Evolutionary conservation across 2,113 vertebrate genomes (phyloP), one percentile per base, ranked within the genome.

Genomic region (Tor tambroides): DNA sequence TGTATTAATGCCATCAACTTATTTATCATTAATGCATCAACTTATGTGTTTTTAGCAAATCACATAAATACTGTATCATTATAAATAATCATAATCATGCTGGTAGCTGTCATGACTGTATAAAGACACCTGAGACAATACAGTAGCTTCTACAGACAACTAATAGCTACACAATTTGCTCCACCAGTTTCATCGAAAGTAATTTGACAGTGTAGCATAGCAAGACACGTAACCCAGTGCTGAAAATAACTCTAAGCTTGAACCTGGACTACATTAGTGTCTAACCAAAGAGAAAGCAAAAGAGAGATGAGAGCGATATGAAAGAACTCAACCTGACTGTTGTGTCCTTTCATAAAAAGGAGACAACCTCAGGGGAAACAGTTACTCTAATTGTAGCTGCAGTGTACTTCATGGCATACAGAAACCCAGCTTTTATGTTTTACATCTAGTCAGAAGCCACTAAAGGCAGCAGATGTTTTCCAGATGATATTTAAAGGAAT

Each of bases 391-490:
- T 49, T 76, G 74, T 49, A 76, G 38, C 49, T 54, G 76, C 28
- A 78, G 46, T 10, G 15, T 54, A 32, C n/a, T 76, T 78, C 28
- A 54, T 0, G 17, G 32, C 49, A 54, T 78, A 54, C n/a, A n/a
- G n/a, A n/a, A n/a, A n/a, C 17, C 14, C 26, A 32, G 28, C 76
- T 26, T 78, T 78, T 78, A 32, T 30, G 15, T 32, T 78, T 32
- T 78, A 54, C 46, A 78, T 54, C 15, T 26, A 78, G 28, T 78
- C 49, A 54, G 46, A 10, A 32, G 75, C 46, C 3, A 6, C 46
- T 30, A 54, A 78, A 51, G 46, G 76, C 17, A 78, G 49, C 46
- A 78, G 46, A 78, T 78, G 76, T 51, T 78, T 78, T 78, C 49
- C 28, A 78, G 43, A 17, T 26, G 14, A 75, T 0, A 77, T 77